Conservation (phyloP, 2,113 vertebrate species). For the Psittacara wagleri region DNA sequence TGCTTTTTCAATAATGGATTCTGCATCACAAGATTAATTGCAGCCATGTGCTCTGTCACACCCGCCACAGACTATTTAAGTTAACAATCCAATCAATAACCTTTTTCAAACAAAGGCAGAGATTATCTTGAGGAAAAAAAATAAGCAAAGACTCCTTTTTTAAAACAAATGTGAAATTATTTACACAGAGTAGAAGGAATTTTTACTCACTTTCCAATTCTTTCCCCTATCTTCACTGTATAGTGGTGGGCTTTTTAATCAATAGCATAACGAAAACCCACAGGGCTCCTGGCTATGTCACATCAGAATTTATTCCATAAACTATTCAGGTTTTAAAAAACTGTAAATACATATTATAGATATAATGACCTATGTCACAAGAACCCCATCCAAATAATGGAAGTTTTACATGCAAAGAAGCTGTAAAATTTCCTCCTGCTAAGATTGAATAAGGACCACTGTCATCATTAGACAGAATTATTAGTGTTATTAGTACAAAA, state of each 20-base stretch:
- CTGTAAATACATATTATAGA: neutral
- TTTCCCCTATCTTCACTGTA: neutral
- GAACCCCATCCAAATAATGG: neutral
- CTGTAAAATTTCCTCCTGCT: neutral
- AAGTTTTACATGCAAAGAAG: neutral
- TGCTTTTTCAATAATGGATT: constrained; percentile 71
- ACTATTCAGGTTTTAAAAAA: constrained; percentile 4
- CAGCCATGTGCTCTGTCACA: constrained; percentile 62
- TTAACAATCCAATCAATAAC: constrained; percentile 71
- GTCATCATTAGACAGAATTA: neutral
- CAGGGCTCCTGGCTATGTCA: neutral
- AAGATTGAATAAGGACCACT: neutral
- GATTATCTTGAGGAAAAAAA: constrained; percentile 7
- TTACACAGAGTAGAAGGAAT: neutral
- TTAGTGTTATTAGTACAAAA: neutral
- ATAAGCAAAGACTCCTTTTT: constrained; percentile 2
- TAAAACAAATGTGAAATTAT: constrained; percentile 29
- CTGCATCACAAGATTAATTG: constrained; percentile 68
- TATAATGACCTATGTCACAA: neutral
- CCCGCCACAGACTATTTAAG: constrained; percentile 64
- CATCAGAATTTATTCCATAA: constrained; percentile 21
- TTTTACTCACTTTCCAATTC: neutral
- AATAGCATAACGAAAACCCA: constrained; percentile 15
- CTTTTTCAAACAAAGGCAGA: constrained; percentile 57
- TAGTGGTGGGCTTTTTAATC: constrained; percentile 22